Base-by-base conservation (phyloP, 2,113 vertebrate species). In the Myotis lucifugus region DNA sequence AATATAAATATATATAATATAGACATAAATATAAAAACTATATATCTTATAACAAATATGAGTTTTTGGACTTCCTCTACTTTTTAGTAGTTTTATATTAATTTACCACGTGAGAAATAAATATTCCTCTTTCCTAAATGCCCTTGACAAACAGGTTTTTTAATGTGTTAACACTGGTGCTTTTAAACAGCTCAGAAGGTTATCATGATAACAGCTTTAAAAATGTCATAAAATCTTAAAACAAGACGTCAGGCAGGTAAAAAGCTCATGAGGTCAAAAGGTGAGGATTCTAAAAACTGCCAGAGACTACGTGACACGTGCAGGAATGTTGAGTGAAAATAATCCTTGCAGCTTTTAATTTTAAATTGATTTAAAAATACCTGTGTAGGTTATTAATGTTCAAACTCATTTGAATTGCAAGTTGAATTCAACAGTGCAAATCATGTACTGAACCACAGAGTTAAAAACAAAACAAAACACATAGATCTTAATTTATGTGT, bases 201-300 rank as follows among this genome's bases (percentile, higher is more conserved):
- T 95, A 78, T 69, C 48, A 19, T 67, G 74, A 25, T 83, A 95
- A 73, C 56, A 95, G 83, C 69, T 91, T 95, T 90, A 94, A 94
- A 92, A 92, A 91, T 95, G 79, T 93, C 92, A 84, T 79, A 70
- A 91, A 78, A 86, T 91, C 77, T 96, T 91, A 74, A 89, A 76
- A 86, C 10, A 42, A 37, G 32, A 32, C 94, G 21, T 87, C 79
- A 90, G 9, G 5, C 84, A 90, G 9, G 6, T 64, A 84, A 9
- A 29, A 85, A 94, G 50, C 40, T 78, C 34, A 46, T 21, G 18
- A 93, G 87, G 46, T 77, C 64, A 64, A 94, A 96, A 91, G n/a
- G 66, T 94, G 29, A 81, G 21, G n/a, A 91, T 86, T 90, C 67
- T 76, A 37, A 67, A 87, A 95, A 8, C 74, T 87, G 5, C 14